Percentiles rank a stretch among this genome's conserved stretches.
These are phyloP conservation scores for Etheostoma spectabile DNA, from an alignment of 2,113 vertebrate genomes.

Conservation along the genomic window DNA sequence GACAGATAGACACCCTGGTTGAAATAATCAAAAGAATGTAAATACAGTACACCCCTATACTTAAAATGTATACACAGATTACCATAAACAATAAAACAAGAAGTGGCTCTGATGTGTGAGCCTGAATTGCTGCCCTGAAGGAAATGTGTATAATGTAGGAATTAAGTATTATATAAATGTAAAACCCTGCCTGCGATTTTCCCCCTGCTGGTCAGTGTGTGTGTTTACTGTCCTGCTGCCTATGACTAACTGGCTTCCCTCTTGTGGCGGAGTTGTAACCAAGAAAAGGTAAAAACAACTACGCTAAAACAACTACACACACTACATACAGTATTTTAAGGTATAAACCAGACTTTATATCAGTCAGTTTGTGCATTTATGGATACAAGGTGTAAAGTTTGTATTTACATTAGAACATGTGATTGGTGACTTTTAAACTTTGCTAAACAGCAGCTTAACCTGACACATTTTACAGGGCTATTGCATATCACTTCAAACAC, in stretches of 20 bases:
- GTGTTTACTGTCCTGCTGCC: background rate
- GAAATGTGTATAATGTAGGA: no score
- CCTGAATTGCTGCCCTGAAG: no score
- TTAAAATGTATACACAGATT: background rate
- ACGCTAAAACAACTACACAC: background rate
- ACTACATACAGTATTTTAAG: background rate
- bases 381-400: background rate
- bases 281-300: background rate
- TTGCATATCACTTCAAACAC: background rate
- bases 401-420: background rate
- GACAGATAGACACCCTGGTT: background rate
- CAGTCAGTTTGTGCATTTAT: no score
- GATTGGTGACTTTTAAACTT: background rate
- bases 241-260: background rate
- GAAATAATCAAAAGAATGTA: background rate
- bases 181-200: background rate
- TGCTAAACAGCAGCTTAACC: background rate
- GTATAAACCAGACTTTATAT: background rate
- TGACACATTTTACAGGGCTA: background rate
- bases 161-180: no score
- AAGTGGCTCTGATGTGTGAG: background rate
- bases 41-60: background rate
- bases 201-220: conserved; percentile 65
- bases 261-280: conserved; percentile 12
- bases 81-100: background rate